Base-by-base conservation (phyloP, 2,113 vertebrate species). In the Mohoua ochrocephala region DNA sequence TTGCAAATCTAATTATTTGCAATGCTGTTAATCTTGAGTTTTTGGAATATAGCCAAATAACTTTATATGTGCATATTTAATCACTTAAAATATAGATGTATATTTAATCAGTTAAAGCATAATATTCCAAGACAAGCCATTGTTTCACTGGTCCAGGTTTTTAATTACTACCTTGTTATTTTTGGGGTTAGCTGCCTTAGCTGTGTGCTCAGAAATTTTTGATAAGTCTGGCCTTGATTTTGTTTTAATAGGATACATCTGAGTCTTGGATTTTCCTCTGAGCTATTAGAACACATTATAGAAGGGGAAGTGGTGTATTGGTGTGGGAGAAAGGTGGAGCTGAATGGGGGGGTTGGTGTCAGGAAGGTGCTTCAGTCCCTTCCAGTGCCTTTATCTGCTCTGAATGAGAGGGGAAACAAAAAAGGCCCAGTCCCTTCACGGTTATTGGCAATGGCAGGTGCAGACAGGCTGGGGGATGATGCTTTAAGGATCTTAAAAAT, bases 271-370 rank as follows among this genome's bases (percentile, higher is more conserved):
- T 84, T 73, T 95, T 82, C 3, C 11, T 76, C 14, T 13, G 18
- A 78, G 18, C 76, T 95, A 60, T 13, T 82, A 13, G 19, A 42
- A 56, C 2, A 1, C 37, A 2, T 18, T 71, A 30, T 71, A 90
- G 42, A 76, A 56, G 8, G 15, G 27, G 11, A 69, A 30, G 11
- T 13, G 28, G 14, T 60, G 5, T 42, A 13, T 4, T 70, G 60
- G 5, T 81, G 12, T 68, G 61, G 47, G 33, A 47, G 41, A 50
- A 82, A 13, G 47, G 14, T 75, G 52, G 44, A 39, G 18, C 14
- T 67, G 39, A 37, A 16, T 9, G 8, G 2, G 2, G 3, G 10
- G 0, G 2, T 6, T 23, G 23, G 13, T 33, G 37, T 71, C 35
- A 60, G 64, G 53, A 68, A 57, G 41, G 14, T 64, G 30, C 44